These are phyloP conservation scores for Erebia aethiops DNA, from an alignment of 2,888 invertebrate species.

Conservation along the genomic window DNA sequence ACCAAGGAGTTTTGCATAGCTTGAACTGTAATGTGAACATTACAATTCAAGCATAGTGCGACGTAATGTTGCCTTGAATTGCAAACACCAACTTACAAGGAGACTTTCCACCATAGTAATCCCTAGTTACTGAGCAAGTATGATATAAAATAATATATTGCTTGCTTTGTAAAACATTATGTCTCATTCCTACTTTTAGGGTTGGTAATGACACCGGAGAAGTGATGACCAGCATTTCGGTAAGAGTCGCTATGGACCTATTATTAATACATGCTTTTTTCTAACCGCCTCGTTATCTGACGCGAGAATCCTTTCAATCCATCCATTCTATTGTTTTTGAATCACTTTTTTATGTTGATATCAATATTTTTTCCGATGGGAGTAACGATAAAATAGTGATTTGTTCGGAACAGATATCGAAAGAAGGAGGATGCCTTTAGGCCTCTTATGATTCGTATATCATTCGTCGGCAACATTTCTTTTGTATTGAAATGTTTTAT, in stretches of 20 bases:
- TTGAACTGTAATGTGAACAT: no score
- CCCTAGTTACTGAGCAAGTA: no score
- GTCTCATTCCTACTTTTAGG: constrained; percentile 21
- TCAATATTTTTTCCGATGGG: constrained; percentile 81
- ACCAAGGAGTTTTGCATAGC: no score
- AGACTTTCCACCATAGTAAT: no score
- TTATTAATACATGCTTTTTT: constrained; percentile 78
- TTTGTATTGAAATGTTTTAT: constrained; percentile 78
- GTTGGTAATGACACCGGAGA: constrained; percentile 39
- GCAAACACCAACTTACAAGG: no score
- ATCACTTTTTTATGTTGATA: constrained; percentile 79
- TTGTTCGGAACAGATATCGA: constrained; percentile 78
- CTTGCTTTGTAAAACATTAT: constrained; percentile 9
- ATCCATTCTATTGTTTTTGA: constrained; percentile 81
- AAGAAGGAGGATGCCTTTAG: constrained; percentile 67
- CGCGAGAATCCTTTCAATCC: constrained; percentile 78
- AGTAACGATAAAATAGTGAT: constrained; percentile 79
- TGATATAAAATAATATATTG: constrained; percentile 14
- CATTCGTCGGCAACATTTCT: constrained; percentile 74
- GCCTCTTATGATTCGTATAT: constrained; percentile 73
- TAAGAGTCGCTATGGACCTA: constrained; percentile 64
- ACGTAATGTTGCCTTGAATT: no score
- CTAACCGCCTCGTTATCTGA: constrained; percentile 70
- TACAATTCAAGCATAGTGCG: no score
- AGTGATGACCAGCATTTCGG: constrained; percentile 60